Percentiles rank a stretch among this genome's conserved stretches.
These are phyloP conservation scores for Tachyglossus aculeatus DNA, from an alignment of 2,797 vertebrate genomes.

Conservation along the genomic window DNA sequence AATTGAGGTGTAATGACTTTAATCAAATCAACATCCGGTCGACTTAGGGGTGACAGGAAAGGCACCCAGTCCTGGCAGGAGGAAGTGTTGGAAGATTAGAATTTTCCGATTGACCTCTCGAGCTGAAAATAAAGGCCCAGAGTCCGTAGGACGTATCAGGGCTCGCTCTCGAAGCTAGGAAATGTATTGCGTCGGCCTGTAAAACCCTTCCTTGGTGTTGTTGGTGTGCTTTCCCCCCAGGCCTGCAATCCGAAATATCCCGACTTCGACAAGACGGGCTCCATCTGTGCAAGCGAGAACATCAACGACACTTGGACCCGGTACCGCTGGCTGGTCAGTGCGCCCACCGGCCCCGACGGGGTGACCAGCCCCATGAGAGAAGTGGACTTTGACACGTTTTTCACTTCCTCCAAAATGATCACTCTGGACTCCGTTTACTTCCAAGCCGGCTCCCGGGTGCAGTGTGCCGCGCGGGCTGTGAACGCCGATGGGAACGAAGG, in stretches of 20 bases:
- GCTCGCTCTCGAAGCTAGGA: not conserved
- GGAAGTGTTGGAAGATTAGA: not conserved
- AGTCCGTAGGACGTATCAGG: not conserved
- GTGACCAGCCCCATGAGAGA: conserved; percentile 92
- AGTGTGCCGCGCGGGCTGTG: conserved; percentile 89
- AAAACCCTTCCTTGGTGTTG: no score
- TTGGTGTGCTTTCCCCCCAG: conserved; percentile 69
- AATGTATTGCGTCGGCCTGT: not conserved
- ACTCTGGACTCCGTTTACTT: conserved; percentile 93
- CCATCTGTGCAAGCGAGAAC: conserved; percentile 88
- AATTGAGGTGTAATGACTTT: not conserved
- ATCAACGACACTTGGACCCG: conserved; percentile 90
- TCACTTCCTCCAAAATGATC: conserved; percentile 92
- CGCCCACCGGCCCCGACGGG: conserved; percentile 86
- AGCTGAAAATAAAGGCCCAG: not conserved
- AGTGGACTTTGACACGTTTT: conserved; percentile 95
- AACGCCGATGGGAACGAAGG: conserved; percentile 87
- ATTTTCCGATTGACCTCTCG: not conserved
- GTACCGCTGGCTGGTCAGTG: conserved; percentile 92
- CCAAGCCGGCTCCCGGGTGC: conserved; percentile 89
- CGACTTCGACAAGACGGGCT: conserved; percentile 90
- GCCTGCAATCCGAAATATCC: conserved; percentile 91
- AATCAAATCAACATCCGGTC: not conserved
- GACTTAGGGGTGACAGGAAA: no score
- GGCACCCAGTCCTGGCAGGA: not conserved